These are phyloP conservation scores for Struthio camelus DNA, from an alignment of 2,113 vertebrate genomes.

Conservation along the genomic window DNA sequence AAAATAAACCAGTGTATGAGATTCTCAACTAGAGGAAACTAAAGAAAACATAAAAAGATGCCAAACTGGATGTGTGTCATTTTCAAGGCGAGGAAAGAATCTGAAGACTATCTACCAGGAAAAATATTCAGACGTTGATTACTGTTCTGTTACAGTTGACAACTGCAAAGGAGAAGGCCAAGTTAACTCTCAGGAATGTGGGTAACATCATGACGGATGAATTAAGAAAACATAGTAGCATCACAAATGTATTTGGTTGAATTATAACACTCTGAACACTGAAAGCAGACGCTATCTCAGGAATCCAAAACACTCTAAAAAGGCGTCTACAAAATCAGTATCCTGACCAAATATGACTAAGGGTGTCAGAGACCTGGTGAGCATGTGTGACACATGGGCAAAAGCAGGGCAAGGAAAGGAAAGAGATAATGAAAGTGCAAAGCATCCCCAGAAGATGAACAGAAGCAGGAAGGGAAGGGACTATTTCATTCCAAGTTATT, in stretches of 20 bases:
- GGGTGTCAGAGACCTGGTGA: not conserved
- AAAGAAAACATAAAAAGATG: slow-evolving; percentile 43
- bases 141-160: not conserved
- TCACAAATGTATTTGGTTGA: not conserved
- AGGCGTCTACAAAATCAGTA: not conserved
- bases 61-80: not conserved
- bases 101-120: slow-evolving; percentile 1
- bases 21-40: not conserved
- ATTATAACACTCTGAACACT: not conserved
- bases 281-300: not conserved
- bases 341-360: not conserved
- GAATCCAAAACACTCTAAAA: not conserved
- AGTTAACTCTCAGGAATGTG: not conserved
- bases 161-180: not conserved
- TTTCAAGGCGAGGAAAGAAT: not conserved
- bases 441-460: not conserved
- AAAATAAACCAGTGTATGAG: slow-evolving; percentile 17
- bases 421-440: not conserved
- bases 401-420: not conserved
- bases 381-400: too few species aligned
- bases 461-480: not conserved
- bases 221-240: not conserved
- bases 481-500: not conserved
- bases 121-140: slow-evolving; percentile 19
- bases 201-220: not conserved